Evolutionary conservation across 2,797 vertebrate genomes (phyloP), one percentile per base, ranked within the genome.

Genomic region (Typhlichthys subterraneus): DNA sequence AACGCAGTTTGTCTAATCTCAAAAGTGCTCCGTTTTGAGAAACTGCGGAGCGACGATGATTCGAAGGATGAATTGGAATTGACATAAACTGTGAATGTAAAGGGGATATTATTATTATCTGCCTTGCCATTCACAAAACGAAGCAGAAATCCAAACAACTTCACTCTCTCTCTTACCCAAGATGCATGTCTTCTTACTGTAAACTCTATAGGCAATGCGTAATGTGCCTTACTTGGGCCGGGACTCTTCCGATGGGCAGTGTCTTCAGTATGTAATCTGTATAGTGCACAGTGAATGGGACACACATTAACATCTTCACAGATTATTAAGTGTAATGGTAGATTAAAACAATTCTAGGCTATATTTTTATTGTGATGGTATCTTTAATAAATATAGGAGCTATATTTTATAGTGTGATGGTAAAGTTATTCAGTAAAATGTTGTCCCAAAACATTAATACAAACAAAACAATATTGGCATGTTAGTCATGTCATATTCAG

Each of bases 81-180:
- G 72, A 85, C 78, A 82, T 81, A 76, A 58, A 61, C 75, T 80
- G 84, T 88, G 80, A 83, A 83, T 79, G 79, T 85, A 88, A 85
- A 73, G 82, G 57, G 73, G 70, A 82, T 67, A 57, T 70, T 29
- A 29, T 42, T 72, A 59, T 61, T 47, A 72, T 82, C 68, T 75
- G 72, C 77, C 79, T 87, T 79, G 77, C 82, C 82, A 77, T 89
- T 84, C 82, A 83, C 85, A 79, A 76, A 69, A 51, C 31, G 45
- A 78, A 69, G 80, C 87, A 89, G 87, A 82, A 92, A 90, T 91
- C 88, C 49, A 52, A 54, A 76, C 59, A 67, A 77, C 82, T 55
- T 88, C 77, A 67, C 85, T 84, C 68, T 75, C 71, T 50, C 61
- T 17, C 65, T 46, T 56, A n/a, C 7, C 31, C 12, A 45, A 31